Percentiles rank a stretch among this genome's conserved stretches.
These are phyloP conservation scores for Carettochelys insculpta DNA, from an alignment of 2,113 vertebrate species.

Conservation along the genomic window DNA sequence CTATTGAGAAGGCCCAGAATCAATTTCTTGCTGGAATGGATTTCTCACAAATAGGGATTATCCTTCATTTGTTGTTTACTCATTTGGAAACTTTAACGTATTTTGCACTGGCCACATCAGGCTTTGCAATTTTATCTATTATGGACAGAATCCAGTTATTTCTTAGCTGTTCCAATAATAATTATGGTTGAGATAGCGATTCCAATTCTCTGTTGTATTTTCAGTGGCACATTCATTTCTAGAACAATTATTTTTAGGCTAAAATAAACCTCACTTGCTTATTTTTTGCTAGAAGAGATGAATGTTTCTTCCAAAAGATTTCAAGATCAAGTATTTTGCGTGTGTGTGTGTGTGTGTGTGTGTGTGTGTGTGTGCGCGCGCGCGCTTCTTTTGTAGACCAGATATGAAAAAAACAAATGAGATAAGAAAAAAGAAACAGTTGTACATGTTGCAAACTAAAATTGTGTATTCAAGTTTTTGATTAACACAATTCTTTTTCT, in stretches of 20 bases:
- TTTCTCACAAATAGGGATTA: not conserved
- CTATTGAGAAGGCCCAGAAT: slow-evolving; percentile 4
- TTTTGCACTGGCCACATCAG: not conserved
- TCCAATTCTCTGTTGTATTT: not conserved
- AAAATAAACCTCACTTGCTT: not conserved
- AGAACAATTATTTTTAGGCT: not conserved
- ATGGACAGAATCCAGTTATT: not conserved
- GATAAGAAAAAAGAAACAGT: not conserved
- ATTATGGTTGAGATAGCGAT: not conserved
- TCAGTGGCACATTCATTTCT: not conserved
- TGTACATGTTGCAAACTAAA: not conserved
- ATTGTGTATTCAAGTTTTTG: not conserved
- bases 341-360: not conserved
- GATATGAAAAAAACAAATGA: not conserved
- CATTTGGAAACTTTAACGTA: not conserved
- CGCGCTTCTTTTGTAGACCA: not conserved
- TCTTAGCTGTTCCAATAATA: not conserved
- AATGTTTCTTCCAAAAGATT: not conserved
- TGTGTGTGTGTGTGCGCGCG: too few relatives aligned
- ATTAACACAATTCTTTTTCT: not conserved
- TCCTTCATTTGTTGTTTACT: slow-evolving; percentile 16
- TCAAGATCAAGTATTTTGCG: not conserved
- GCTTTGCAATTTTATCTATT: not conserved
- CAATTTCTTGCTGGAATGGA: not conserved
- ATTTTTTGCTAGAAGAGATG: not conserved